These are phyloP conservation scores for Petrosia ficiformis DNA, from an alignment of 37 sponge, comb jelly and placozoan genomes.

Conservation along the genomic window DNA sequence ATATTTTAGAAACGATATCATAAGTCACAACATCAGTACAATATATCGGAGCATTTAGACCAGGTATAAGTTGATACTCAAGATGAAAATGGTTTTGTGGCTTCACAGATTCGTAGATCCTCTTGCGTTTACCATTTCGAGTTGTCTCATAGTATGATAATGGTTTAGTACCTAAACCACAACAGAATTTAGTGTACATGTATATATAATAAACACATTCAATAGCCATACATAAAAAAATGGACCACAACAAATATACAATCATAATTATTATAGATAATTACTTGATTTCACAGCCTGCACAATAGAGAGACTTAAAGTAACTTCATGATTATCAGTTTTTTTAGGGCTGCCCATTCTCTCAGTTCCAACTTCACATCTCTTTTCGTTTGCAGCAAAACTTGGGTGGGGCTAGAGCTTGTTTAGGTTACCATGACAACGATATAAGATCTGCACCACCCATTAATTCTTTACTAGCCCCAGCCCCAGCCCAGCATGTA, in stretches of 20 bases:
- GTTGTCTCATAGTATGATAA: conserved; percentile 36
- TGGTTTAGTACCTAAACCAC: conserved; percentile 35
- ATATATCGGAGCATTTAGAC: neutral
- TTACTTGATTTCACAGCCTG: conserved; percentile 41
- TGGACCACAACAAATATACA: neutral
- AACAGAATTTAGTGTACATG: no score
- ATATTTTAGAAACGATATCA: conserved; percentile 78
- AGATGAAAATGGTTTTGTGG: conserved; percentile 74
- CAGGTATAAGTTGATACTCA: conserved; percentile 78
- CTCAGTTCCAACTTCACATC: no score
- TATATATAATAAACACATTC: no score
- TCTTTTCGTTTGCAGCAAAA: no score
- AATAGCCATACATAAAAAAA: neutral
- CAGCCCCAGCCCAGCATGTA: no score
- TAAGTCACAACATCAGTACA: conserved; percentile 85
- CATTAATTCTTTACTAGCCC: no score
- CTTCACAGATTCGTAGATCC: conserved; percentile 58
- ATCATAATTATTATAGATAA: neutral
- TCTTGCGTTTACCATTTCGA: conserved; percentile 54
- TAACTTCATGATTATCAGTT: conserved; percentile 25
- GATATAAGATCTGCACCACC: no score
- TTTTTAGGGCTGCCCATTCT: no score
- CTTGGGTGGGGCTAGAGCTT: neutral
- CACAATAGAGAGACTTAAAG: conserved; percentile 18
- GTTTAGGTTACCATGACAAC: neutral